A percentile compares a stretch with the other conserved stretches of the same genome.
These are phyloP conservation scores for Thripadectes ignobilis DNA, from an alignment of 2,797 vertebrate genomes.

Conservation along the genomic window DNA sequence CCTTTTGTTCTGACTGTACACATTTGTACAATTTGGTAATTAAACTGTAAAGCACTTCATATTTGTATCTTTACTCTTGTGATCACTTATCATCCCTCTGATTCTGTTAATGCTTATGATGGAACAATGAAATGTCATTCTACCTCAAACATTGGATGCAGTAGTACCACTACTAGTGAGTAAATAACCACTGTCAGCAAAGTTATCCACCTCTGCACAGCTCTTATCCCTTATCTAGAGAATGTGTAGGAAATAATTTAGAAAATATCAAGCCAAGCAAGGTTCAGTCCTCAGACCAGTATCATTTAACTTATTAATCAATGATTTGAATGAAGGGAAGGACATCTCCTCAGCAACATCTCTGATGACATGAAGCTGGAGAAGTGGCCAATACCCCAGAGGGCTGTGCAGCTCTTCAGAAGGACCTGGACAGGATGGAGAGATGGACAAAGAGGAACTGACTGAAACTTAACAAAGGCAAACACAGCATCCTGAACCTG, in stretches of 20 bases:
- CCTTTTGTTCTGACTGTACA: background rate
- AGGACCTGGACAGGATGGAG: fast-evolving
- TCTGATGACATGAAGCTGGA: fast-evolving
- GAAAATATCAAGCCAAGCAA: background rate
- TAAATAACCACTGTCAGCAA: background rate
- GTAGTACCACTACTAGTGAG: background rate
- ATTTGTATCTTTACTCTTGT: background rate
- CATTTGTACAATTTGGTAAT: background rate
- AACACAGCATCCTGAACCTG: background rate
- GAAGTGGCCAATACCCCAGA: fast-evolving
- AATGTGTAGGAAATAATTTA: background rate
- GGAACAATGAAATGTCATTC: background rate
- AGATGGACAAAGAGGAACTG: background rate
- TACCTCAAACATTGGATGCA: background rate
- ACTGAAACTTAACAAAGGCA: background rate
- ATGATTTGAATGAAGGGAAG: background rate
- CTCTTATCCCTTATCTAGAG: background rate
- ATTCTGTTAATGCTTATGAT: background rate
- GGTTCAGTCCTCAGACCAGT: fast-evolving
- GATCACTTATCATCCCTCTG: background rate
- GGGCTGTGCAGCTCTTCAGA: background rate
- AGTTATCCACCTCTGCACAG: background rate
- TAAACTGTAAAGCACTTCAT: background rate
- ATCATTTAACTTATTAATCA: background rate
- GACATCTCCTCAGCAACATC: background rate